These are phyloP conservation scores for Enteromius treurensis DNA, from an alignment of 2,797 vertebrate species.

Conservation along the genomic window DNA sequence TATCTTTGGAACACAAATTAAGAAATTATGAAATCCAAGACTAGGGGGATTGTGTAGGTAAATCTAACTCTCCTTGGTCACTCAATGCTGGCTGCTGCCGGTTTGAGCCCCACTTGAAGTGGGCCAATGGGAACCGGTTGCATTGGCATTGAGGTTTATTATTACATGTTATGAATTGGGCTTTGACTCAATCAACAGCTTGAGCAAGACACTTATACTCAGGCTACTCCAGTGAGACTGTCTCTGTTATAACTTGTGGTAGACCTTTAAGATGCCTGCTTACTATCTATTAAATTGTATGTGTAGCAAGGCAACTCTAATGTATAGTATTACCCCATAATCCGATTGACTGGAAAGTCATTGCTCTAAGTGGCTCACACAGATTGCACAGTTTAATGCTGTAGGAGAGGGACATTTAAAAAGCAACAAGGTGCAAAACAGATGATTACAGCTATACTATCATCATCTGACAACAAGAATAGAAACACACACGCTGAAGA, in stretches of 20 bases:
- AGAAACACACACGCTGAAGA: slow-evolving; percentile 53
- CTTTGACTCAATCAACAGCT: slow-evolving; percentile 5
- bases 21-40: background rate
- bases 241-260: background rate
- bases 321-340: background rate
- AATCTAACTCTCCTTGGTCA: background rate
- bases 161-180: background rate
- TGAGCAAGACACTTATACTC: background rate
- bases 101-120: background rate
- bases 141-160: background rate
- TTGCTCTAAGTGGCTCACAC: slow-evolving; percentile 15
- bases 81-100: background rate
- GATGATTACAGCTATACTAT: slow-evolving; percentile 32
- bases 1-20: background rate
- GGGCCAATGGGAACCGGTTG: background rate
- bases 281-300: background rate
- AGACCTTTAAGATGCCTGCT: background rate
- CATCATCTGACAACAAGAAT: slow-evolving; percentile 53
- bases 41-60: background rate
- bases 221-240: background rate
- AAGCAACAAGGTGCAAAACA: slow-evolving; percentile 33
- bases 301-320: background rate
- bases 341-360: background rate
- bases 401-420: slow-evolving; percentile 22
- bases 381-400: slow-evolving; percentile 11